Conservation (phyloP, 2,888 invertebrate genomes). For the Drosophila ustulata region DNA sequence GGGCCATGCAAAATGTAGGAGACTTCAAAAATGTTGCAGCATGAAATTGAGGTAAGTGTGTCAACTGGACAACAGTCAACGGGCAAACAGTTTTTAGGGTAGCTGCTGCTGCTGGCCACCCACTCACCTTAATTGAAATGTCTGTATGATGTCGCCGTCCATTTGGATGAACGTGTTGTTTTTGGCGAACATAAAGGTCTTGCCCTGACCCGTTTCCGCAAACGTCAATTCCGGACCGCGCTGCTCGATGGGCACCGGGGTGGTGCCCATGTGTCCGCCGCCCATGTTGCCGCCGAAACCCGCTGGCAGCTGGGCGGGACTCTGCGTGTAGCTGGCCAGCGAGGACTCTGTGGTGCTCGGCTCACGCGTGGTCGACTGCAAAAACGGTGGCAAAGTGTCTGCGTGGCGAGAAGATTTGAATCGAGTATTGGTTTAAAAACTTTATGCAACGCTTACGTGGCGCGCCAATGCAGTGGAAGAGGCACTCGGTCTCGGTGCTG, state of each 20-base stretch:
- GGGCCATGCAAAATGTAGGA: constrained; percentile 63
- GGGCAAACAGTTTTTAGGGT: background rate
- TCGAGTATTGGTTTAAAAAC: background rate
- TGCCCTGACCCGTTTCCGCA: constrained; percentile 93
- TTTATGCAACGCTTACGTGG: constrained; percentile 85
- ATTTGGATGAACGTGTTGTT: constrained; percentile 96
- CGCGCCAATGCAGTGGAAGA: constrained; percentile 88
- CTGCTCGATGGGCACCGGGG: constrained; percentile 90
- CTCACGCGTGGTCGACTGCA: constrained; percentile 85
- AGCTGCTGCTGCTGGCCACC: constrained; percentile 41
- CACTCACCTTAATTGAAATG: constrained; percentile 93
- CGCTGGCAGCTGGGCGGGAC: constrained; percentile 61
- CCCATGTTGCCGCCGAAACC: constrained; percentile 85
- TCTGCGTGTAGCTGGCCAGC: constrained; percentile 72
- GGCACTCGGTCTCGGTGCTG: constrained; percentile 88
- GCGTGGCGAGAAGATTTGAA: constrained; percentile 13
- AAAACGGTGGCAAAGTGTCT: constrained; percentile 87
- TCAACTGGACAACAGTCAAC: constrained; percentile 18
- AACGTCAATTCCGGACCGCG: constrained; percentile 93
- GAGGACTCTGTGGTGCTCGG: constrained; percentile 86
- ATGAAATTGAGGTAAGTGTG: constrained; percentile 63
- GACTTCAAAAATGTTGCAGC: constrained; percentile 54
- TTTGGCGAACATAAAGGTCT: constrained; percentile 96
- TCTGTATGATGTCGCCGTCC: constrained; percentile 95
- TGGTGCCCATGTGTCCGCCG: constrained; percentile 76